Conservation (phyloP, 2,888 invertebrate genomes). For the Epiblema foenella region DNA sequence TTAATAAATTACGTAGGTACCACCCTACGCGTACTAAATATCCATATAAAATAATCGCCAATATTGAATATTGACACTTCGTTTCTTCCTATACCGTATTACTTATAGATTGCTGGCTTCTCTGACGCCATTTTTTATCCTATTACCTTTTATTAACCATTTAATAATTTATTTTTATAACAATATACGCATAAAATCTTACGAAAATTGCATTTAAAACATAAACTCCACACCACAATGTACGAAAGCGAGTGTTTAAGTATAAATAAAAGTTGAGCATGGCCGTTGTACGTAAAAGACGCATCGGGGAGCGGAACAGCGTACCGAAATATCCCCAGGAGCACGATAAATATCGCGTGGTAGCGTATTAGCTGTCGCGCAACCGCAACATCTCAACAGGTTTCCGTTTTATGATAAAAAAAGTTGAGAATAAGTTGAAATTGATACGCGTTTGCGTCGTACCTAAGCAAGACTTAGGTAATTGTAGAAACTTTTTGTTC, state of each 20-base stretch:
- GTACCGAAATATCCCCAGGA: constrained; percentile 64
- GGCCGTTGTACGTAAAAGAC: constrained; percentile 58
- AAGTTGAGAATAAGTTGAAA: constrained; percentile 43
- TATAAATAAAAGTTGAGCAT: constrained; percentile 60
- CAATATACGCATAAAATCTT: background rate
- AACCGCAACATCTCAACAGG: constrained; percentile 53
- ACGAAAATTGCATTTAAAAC: constrained; percentile 15
- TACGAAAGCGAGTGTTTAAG: constrained; percentile 54
- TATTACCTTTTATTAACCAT: background rate
- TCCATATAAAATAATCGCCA: no score
- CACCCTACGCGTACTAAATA: no score
- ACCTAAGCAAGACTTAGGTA: background rate
- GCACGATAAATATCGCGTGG: constrained; percentile 69
- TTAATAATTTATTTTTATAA: constrained; percentile 3
- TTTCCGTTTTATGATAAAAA: constrained; percentile 46
- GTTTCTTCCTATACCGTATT: background rate
- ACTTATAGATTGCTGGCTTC: background rate
- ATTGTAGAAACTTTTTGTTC: background rate
- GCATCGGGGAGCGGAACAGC: constrained; percentile 66
- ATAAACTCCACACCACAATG: constrained; percentile 11
- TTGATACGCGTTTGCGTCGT: constrained; percentile 15
- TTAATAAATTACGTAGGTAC: no score
- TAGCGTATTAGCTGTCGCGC: constrained; percentile 62
- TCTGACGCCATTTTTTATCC: background rate
- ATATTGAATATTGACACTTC: no score